These are phyloP conservation scores for Channa striata DNA, from an alignment of 2,797 vertebrate species.

Conservation along the genomic window DNA sequence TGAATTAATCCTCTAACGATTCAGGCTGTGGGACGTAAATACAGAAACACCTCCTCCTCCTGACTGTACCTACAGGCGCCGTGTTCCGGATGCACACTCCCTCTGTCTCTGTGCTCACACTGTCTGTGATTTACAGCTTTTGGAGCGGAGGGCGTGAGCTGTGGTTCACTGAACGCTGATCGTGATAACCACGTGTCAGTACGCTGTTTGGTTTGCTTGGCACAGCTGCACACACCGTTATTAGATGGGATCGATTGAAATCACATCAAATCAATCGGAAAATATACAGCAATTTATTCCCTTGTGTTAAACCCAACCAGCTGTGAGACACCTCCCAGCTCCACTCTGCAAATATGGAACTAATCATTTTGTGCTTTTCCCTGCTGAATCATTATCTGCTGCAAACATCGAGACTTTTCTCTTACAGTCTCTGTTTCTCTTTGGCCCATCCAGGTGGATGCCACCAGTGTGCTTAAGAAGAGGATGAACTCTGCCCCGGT, in stretches of 20 bases:
- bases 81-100: constrained; percentile 43
- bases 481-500: constrained; percentile 88
- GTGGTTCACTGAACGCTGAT: constrained; percentile 49
- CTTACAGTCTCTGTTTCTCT: constrained; percentile 17
- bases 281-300: constrained; percentile 59
- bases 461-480: constrained; percentile 91
- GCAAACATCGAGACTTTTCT: too few species aligned
- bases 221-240: constrained; percentile 40
- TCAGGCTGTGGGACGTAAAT: too few species aligned
- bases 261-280: constrained; percentile 46
- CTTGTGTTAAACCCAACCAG: background rate
- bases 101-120: background rate
- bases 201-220: constrained; percentile 39
- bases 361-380: background rate
- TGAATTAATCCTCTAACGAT: too few species aligned
- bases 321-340: background rate
- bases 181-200: constrained; percentile 47
- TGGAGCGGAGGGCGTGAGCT: constrained; percentile 45
- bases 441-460: constrained; percentile 79
- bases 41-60: background rate
- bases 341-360: background rate
- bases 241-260: constrained; percentile 41
- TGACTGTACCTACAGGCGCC: constrained; percentile 43
- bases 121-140: constrained; percentile 49
- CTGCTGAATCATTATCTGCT: background rate